These are phyloP conservation scores for Coecobrya sp. DNA, from an alignment of 2,888 invertebrate species.

Conservation along the genomic window DNA sequence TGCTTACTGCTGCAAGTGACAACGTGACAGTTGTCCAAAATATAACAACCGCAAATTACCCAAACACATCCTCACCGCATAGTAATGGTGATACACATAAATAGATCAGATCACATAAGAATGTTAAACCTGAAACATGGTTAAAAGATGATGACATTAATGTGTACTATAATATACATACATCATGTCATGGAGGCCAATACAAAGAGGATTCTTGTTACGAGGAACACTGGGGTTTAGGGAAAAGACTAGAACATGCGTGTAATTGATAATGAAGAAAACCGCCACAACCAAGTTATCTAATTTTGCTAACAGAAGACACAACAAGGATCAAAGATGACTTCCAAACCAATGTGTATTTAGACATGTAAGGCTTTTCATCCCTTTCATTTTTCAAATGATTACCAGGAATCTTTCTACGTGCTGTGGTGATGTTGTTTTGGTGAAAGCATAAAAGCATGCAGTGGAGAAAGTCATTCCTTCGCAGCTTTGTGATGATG, in stretches of 20 bases:
- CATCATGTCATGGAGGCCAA: background rate
- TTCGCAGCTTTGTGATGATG: background rate
- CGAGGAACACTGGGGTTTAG: background rate
- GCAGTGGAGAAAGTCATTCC: background rate
- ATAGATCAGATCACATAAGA: background rate
- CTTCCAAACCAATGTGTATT: background rate
- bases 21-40: constrained; percentile 24
- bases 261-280: constrained; percentile 11
- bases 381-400: constrained; percentile 23
- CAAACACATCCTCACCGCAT: background rate
- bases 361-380: background rate
- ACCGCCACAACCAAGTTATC: background rate
- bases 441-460: constrained; percentile 6
- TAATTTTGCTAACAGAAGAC: background rate
- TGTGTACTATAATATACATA: background rate
- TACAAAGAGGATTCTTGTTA: background rate
- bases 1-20: constrained; percentile 30
- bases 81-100: background rate
- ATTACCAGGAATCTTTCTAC: background rate
- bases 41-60: constrained; percentile 7
- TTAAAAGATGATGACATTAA: background rate
- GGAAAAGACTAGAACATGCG: background rate
- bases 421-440: background rate
- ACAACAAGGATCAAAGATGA: background rate
- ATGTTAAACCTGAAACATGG: too few species aligned